These are phyloP conservation scores for Drosophila melanosoma DNA, from an alignment of 2,888 invertebrate genomes.

Conservation along the genomic window DNA sequence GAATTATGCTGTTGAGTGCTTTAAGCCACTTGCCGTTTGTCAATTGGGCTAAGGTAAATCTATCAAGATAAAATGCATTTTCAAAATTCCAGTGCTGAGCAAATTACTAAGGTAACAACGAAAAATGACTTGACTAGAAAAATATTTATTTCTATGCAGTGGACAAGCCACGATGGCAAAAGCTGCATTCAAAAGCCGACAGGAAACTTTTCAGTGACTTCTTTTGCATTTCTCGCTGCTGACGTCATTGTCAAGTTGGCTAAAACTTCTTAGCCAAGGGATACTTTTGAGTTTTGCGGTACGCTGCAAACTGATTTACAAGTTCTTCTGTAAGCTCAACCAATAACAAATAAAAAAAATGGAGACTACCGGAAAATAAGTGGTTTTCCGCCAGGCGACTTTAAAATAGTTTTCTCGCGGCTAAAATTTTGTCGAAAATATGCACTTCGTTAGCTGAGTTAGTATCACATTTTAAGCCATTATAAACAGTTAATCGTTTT, in stretches of 20 bases:
- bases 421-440: background rate
- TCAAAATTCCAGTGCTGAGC: conserved; percentile 32
- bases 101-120: conserved; percentile 48
- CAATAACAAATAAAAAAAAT: conserved; percentile 16
- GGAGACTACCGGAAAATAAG: conserved; percentile 29
- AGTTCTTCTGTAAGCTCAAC: conserved; percentile 34
- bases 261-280: conserved; percentile 51
- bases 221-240: conserved; percentile 42
- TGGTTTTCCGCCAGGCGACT: conserved; percentile 14
- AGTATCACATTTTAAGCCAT: background rate
- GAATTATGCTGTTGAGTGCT: background rate
- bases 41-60: conserved; percentile 34
- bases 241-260: conserved; percentile 53
- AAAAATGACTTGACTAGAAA: conserved; percentile 53
- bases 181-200: conserved; percentile 47
- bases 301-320: conserved; percentile 52
- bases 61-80: conserved; percentile 37
- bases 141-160: conserved; percentile 51
- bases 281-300: conserved; percentile 58
- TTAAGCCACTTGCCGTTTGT: conserved; percentile 22
- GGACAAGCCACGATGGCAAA: background rate
- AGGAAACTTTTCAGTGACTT: conserved; percentile 61
- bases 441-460: background rate
- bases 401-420: conserved; percentile 20
- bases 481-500: background rate